These are phyloP conservation scores for Epizoanthus illoricatus DNA, from an alignment of 92 coral and sea anemone genomes.

Conservation along the genomic window DNA sequence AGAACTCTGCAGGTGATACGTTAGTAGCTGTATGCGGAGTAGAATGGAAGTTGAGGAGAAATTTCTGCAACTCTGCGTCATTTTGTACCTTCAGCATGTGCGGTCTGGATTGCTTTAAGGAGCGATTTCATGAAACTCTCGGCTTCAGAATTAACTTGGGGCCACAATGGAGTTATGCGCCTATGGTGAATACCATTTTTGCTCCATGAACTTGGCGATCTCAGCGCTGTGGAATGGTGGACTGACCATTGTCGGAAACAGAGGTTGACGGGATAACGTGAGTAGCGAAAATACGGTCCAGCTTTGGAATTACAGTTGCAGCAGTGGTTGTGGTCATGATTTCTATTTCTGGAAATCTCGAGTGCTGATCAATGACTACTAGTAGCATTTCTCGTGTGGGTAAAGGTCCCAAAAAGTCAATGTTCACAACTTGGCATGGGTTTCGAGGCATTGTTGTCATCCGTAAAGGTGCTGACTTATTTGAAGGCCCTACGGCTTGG, in stretches of 20 bases:
- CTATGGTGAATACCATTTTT: conserved; percentile 33
- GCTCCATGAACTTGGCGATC: conserved; percentile 26
- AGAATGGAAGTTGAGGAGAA: conserved; percentile 21
- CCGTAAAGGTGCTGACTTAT: neutral
- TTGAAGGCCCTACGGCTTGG: conserved; percentile 36
- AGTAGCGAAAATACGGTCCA: conserved; percentile 49
- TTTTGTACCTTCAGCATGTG: conserved; percentile 18
- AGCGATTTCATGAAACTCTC: conserved; percentile 28
- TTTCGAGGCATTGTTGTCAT: conserved; percentile 29
- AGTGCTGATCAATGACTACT: conserved; percentile 43
- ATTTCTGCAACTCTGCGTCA: conserved; percentile 25
- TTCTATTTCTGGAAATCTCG: conserved; percentile 45
- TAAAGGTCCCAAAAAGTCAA: conserved; percentile 46
- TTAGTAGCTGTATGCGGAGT: conserved; percentile 21
- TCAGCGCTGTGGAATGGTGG: conserved; percentile 30
- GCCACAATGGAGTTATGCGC: conserved; percentile 53
- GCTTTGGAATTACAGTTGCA: conserved; percentile 31
- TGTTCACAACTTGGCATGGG: conserved; percentile 36
- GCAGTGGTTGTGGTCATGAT: conserved; percentile 38
- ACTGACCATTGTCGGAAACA: conserved; percentile 47
- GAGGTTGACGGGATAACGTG: conserved; percentile 40
- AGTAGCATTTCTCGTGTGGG: conserved; percentile 49
- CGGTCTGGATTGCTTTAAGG: conserved; percentile 20
- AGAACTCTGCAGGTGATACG: conserved; percentile 19
- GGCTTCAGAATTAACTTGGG: conserved; percentile 40